Evolutionary conservation across 2,888 invertebrate species (phyloP), one percentile per base, ranked within the genome.

Genomic region (Dioctria rufipes): DNA sequence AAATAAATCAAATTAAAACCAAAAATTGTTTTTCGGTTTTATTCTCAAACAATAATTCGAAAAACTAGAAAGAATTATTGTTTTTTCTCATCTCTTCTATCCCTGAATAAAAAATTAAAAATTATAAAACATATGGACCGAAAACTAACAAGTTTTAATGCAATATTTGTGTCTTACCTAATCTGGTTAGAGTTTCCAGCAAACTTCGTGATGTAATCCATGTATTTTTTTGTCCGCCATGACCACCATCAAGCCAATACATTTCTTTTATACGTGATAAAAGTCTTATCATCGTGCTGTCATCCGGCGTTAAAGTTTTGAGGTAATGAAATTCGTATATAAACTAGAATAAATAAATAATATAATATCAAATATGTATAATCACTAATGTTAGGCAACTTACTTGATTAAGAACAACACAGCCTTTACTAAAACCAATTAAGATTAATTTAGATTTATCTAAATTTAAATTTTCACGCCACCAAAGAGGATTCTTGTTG

Each of bases 191-290:
- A 0, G 94, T 93, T 87, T 93, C 92, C 46, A 98, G 90, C 54
- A 96, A 90, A 77, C 92, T 91, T 83, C 92, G 90, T 2, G 95
- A 92, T 0, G 95, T 96, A 84, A 97, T 93, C 96, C 97, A 98
- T 39, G 96, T 96, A 88, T 96, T 94, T 87, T 94, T 93, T 80
- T 93, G 93, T 13, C 97, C 97, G n/a, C 94, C 93, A 89, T 97
- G 97, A 0, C 97, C 97, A 3, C 96, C 96, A 89, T 97, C 97
- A 86, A 97, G 88, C 96, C 96, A 98, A 89, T 94, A 95, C 93
- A 97, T 94, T 83, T 92, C 92, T 83, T 91, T 90, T 77, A 97
- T 93, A 80, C 92, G 91, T 13, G 91, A 90, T n/a, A 94, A 91
- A 83, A 95, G 90, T 82, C 91, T 91, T 87, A 91, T 91, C 89